Base-by-base conservation (phyloP, 1,140 invertebrate genomes). In the Temnothorax nylanderi region DNA sequence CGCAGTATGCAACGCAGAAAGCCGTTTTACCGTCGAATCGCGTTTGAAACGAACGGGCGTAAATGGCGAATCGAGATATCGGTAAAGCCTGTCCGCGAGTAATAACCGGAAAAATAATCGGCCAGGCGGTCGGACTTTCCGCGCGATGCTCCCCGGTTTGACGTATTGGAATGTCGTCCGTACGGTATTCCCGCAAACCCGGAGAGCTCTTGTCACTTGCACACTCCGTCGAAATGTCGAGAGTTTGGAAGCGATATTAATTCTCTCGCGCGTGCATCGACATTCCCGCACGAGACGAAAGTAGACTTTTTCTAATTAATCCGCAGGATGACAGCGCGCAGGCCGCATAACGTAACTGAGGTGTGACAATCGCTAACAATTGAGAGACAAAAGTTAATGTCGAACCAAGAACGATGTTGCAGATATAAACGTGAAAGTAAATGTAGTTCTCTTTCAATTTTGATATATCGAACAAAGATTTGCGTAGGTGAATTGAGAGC, bases 61-160 rank as follows among this genome's bases (percentile, higher is more conserved):
- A 89, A 89, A 88, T 71, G 85, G 69, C 86, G 67, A 77, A 80
- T 85, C 67, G 74, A 77, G 89, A 86, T 90, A 90, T 85, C 71
- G 77, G 58, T 67, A 87, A 62, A 56, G 44, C 58, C 81, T 75
- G 88, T 86, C 81, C 69, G 69, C 81, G 88, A 75, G 89, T 88
- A 90, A 90, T 91, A 90, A 91, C 89, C 78, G 75, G 84, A 85
- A 91, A 91, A 91, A 91, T 89, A 91, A 91, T 91, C 88, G 87
- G 71, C 74, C 67, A 67, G 77, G 44, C 90, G 86, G 87, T 78
- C 82, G 88, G 88, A 90, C 87, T 88, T 90, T 90, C 87, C 82
- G 65, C 85, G 51, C 82, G 88, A 76, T 75, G 74, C 77, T 84
- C 54, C 37, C 51, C 47, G 75, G 41, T 89, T 88, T 89, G 89